Percentiles rank a stretch among this genome's conserved stretches.
Conservation (phyloP, 2,888 invertebrate genomes). For the Pseudococcus jackbeardsleyi region DNA sequence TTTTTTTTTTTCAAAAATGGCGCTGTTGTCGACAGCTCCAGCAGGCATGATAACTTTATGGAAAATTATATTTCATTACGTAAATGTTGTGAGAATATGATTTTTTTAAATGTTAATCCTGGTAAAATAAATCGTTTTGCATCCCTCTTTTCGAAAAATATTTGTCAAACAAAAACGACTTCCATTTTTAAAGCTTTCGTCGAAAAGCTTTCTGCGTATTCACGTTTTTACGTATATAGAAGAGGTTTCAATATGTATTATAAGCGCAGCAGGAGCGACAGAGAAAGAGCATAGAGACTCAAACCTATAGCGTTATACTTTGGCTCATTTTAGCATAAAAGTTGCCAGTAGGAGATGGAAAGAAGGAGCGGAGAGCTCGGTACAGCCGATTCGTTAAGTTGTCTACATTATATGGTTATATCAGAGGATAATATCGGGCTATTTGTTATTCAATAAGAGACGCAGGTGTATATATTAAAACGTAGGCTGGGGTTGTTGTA, state of each 20-base stretch:
- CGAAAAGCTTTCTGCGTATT: slow-evolving; percentile 51
- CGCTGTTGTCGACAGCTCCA: neutral
- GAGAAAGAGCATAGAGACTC: neutral
- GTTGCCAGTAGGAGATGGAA: neutral
- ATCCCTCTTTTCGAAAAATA: slow-evolving; percentile 58
- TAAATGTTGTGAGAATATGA: slow-evolving; percentile 24
- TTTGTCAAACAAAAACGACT: slow-evolving; percentile 62
- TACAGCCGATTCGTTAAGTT: slow-evolving; percentile 64
- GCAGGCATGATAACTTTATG: neutral
- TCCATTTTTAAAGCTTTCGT: slow-evolving; percentile 64
- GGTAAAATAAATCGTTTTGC: slow-evolving; percentile 54
- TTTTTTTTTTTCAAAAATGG: neutral
- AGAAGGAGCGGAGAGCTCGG: neutral
- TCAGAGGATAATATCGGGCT: slow-evolving; percentile 65
- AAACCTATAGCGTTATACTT: neutral
- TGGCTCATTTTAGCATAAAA: slow-evolving; percentile 10
- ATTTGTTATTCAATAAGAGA: slow-evolving; percentile 65
- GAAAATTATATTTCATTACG: slow-evolving; percentile 29
- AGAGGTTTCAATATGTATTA: neutral
- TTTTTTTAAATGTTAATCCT: slow-evolving; percentile 41
- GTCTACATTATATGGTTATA: slow-evolving; percentile 65
- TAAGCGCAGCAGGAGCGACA: too few relatives aligned
- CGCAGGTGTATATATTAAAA: slow-evolving; percentile 64
- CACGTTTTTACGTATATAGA: neutral
- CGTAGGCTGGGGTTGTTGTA: slow-evolving; percentile 57